phyloP scores from a whole-genome alignment of 2,113 vertebrate genomes.

The Labeo rohita region DNA sequence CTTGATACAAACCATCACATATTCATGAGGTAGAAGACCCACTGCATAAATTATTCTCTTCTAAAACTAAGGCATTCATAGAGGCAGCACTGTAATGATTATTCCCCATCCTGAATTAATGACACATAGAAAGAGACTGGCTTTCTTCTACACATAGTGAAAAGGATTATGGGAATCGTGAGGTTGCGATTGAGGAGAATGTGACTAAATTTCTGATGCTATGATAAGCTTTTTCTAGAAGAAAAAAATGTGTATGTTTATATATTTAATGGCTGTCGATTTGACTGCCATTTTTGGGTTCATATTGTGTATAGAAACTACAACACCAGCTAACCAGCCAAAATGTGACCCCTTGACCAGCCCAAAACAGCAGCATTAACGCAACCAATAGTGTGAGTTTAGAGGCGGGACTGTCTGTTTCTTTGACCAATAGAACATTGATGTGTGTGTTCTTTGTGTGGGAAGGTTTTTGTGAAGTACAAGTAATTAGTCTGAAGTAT shows the following conservation, averaged over 20 bases:
- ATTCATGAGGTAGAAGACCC: constrained; percentile 64
- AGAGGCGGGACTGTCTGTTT: background rate
- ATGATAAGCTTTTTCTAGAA: background rate
- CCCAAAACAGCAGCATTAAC: background rate
- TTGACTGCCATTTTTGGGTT: background rate
- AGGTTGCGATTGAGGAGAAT: constrained; percentile 19
- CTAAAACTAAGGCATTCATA: constrained; percentile 54
- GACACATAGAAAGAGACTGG: constrained; percentile 46
- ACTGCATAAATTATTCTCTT: constrained; percentile 66
- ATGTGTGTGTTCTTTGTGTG: background rate
- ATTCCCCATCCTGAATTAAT: constrained; percentile 62
- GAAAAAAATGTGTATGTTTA: background rate
- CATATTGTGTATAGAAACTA: background rate
- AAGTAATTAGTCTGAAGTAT: constrained; percentile 26
- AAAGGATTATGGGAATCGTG: constrained; percentile 18
- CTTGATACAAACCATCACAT: constrained; percentile 58
- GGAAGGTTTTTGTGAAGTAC: background rate
- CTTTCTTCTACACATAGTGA: constrained; percentile 37
- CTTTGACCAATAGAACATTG: background rate
- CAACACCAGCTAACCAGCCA: background rate
- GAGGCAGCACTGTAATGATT: constrained; percentile 60
- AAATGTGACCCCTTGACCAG: background rate
- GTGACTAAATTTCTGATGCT: background rate
- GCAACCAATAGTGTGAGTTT: background rate
- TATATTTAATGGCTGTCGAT: background rate